Base-by-base conservation (phyloP, 2,888 invertebrate genomes). In the Harpagoxenus sublaevis region DNA sequence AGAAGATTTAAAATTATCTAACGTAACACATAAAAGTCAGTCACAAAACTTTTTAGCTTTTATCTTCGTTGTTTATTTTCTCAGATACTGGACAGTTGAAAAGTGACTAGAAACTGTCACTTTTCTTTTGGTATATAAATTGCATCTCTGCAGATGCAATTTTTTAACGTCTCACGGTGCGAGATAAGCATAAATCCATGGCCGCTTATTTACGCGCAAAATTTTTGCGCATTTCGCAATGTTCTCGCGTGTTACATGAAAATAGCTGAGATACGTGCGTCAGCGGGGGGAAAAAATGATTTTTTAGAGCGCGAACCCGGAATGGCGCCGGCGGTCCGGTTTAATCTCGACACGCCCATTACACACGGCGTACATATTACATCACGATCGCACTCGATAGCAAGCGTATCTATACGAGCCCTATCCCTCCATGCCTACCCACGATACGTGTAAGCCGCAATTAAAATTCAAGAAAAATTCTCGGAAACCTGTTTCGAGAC, bases 321-420 rank as follows among this genome's bases (percentile, higher is more conserved):
- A 92, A 92, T 86, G 89, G 89, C 85, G 79, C 79, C 79, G 89
- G 88, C 86, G 84, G 91, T 93, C 92, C 86, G 88, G 91, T 93
- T 89, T 92, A 90, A 93, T 92, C 90, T 84, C 68, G 91, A 71
- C 88, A 92, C 91, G 90, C 92, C 92, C 90, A 90, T 91, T 84
- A 84, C 87, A 84, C 86, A 84, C 66, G 82, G 84, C 86, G 84
- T 88, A 87, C 79, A 70, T 87, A 86, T 89, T 89, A 87, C 89
- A 88, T 91, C 92, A 91, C 71, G 91, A 91, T 88, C 87, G 85
- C 84, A 87, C 68, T 88, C 84, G 91, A 91, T 88, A 82, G 85
- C 68, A 48, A 84, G 74, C 60, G 48, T 86, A 83, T 87, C 84
- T 89, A 85, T 87, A 82, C 51, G 81, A 77, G 66, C 68, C 45